phyloP scores from a whole-genome alignment of 2,888 invertebrate species.

The Magallana nippona region DNA sequence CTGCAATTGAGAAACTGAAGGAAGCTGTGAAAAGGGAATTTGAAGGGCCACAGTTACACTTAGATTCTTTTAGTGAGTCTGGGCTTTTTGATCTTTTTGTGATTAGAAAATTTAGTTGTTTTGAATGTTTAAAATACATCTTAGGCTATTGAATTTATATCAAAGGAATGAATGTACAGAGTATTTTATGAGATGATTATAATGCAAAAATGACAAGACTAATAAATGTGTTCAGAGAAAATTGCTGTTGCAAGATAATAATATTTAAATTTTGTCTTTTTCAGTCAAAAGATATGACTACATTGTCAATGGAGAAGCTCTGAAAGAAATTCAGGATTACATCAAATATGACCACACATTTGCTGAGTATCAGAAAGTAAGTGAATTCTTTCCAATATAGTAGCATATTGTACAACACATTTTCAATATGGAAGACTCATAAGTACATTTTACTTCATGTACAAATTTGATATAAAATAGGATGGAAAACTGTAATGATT shows the following conservation, averaged over 20 bases:
- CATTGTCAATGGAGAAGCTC: conserved; percentile 78
- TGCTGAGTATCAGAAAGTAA: conserved; percentile 79
- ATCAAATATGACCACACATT: conserved; percentile 78
- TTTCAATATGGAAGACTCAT: neutral
- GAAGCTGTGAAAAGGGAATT: conserved; percentile 77
- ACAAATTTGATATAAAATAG: neutral
- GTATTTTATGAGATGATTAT: no score
- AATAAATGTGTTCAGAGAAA: no score
- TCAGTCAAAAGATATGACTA: conserved; percentile 79
- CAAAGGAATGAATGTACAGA: no score
- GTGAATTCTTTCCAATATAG: conserved; percentile 18
- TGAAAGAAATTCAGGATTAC: conserved; percentile 76
- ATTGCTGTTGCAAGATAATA: no score
- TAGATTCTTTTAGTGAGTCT: conserved; percentile 77
- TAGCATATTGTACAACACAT: neutral
- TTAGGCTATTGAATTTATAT: no score
- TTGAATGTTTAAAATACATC: no score
- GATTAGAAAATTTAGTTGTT: no score
- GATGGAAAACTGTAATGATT: neutral
- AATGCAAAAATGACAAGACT: no score
- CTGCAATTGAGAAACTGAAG: conserved; percentile 73
- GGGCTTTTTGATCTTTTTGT: neutral
- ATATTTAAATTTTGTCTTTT: conserved; percentile 39
- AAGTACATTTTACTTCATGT: neutral
- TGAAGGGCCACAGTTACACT: conserved; percentile 77